Percentiles rank a stretch among this genome's conserved stretches.
Conservation (phyloP, 1,140 invertebrate species). For the Mizuhopecten yessoensis region DNA sequence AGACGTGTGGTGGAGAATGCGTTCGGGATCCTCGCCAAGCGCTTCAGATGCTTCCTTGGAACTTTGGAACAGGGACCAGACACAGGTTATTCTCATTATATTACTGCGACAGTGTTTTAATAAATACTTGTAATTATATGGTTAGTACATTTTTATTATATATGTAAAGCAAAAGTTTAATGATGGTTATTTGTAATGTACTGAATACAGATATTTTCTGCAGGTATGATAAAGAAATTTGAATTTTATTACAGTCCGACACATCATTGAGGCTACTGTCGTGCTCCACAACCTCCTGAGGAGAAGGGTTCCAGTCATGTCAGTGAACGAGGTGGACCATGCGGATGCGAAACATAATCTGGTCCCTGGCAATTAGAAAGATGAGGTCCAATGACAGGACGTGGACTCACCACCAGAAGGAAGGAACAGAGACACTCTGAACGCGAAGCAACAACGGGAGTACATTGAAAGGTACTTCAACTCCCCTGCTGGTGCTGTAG, state of each 20-base stretch:
- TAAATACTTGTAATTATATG: not conserved
- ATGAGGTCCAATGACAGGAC: conserved; percentile 28
- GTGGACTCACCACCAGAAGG: not conserved
- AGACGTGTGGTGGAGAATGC: no score
- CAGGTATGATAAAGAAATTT: not conserved
- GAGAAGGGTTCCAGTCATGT: conserved; percentile 48
- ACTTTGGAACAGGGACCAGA: conserved; percentile 55
- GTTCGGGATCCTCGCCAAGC: conserved; percentile 43
- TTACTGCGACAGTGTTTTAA: not conserved
- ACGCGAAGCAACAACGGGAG: conserved; percentile 48
- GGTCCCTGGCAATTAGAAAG: conserved; percentile 54
- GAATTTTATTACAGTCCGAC: conserved; percentile 48
- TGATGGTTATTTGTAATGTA: no score
- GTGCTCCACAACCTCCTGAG: conserved; percentile 57
- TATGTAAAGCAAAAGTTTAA: not conserved
- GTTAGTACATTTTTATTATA: conserved; percentile 4
- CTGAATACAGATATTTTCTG: not conserved
- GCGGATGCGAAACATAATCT: conserved; percentile 55
- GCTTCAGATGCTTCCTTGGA: conserved; percentile 54
- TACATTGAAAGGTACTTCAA: conserved; percentile 59
- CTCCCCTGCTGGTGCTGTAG: conserved; percentile 52
- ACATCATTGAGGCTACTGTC: conserved; percentile 52
- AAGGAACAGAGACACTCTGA: conserved; percentile 42
- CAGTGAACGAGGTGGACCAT: conserved; percentile 54
- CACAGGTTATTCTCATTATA: conserved; percentile 41